Conservation (phyloP, 2,797 vertebrate genomes). For the Phataginus tricuspis region DNA sequence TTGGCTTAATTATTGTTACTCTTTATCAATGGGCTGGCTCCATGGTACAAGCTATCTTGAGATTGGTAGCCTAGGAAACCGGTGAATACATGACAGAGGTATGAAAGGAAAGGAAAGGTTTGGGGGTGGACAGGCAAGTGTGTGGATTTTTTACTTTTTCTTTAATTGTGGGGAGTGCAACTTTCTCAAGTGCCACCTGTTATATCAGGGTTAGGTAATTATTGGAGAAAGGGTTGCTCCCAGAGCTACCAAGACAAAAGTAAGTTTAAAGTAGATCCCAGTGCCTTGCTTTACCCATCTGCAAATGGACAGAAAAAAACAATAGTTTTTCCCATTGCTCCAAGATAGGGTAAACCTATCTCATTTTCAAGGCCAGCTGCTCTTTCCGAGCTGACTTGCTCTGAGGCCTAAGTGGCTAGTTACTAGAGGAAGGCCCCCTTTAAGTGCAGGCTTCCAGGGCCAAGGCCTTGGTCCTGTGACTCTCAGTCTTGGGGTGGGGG, state of each 20-base stretch:
- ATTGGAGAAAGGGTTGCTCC: not conserved
- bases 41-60: slow-evolving; percentile 2
- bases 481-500: not conserved
- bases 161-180: not conserved
- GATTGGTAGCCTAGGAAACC: slow-evolving; percentile 56
- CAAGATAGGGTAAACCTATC: not conserved
- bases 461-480: not conserved
- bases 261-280: not conserved
- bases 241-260: slow-evolving; percentile 2
- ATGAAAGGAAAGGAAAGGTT: slow-evolving; percentile 44
- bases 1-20: slow-evolving; percentile 34
- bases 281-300: not conserved
- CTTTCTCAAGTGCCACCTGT: not conserved
- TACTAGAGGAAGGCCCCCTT: not conserved
- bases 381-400: not conserved
- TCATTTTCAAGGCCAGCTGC: not conserved
- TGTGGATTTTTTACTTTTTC: slow-evolving; percentile 11
- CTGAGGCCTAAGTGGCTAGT: not conserved
- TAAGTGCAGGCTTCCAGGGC: not conserved
- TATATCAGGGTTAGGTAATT: slow-evolving; percentile 24
- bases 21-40: not conserved
- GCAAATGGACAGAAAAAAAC: not conserved
- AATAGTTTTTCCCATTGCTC: not conserved
- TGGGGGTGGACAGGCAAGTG: slow-evolving; percentile 3
- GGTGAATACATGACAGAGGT: not conserved